Percentiles rank a stretch among this genome's conserved stretches.
These are phyloP conservation scores for Microplitis deprimator DNA, from an alignment of 2,888 invertebrate species.

Conservation along the genomic window DNA sequence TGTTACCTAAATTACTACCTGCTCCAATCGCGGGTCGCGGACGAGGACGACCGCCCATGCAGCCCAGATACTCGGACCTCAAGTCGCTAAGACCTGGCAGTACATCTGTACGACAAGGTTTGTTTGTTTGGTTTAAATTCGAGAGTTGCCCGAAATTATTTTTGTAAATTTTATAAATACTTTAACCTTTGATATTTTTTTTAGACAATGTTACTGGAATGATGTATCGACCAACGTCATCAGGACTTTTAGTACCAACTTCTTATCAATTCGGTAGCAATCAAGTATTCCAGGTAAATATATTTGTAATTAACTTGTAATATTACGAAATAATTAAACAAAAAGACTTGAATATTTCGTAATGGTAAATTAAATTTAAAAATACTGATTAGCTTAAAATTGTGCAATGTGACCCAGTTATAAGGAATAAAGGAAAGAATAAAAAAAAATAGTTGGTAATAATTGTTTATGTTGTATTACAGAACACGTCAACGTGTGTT, in stretches of 20 bases:
- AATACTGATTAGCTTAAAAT: not conserved
- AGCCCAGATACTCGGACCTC: slow-evolving; percentile 67
- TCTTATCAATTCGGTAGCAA: slow-evolving; percentile 77
- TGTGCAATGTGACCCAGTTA: not conserved
- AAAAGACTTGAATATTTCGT: not conserved
- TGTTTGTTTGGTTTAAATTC: slow-evolving; percentile 19
- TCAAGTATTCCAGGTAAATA: slow-evolving; percentile 77
- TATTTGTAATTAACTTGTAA: not conserved
- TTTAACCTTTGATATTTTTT: slow-evolving; percentile 32
- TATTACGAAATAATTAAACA: not conserved
- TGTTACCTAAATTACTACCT: slow-evolving; percentile 71
- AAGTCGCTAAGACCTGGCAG: slow-evolving; percentile 64
- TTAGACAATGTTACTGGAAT: slow-evolving; percentile 73
- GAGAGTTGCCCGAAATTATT: slow-evolving; percentile 12
- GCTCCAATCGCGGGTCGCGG: slow-evolving; percentile 69
- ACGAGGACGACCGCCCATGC: slow-evolving; percentile 71
- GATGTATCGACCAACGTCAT: slow-evolving; percentile 79
- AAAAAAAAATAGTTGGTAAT: not conserved
- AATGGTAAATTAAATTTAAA: not conserved
- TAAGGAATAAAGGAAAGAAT: not conserved
- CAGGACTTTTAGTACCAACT: slow-evolving; percentile 75
- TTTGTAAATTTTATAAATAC: slow-evolving; percentile 15
- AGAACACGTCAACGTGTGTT: slow-evolving; percentile 66
- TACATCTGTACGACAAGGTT: slow-evolving; percentile 64
- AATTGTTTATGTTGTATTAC: slow-evolving; percentile 50